Conservation (phyloP, 35 echinoderm and acorn worm genomes). For the Heliocidaris erythrogramma region DNA sequence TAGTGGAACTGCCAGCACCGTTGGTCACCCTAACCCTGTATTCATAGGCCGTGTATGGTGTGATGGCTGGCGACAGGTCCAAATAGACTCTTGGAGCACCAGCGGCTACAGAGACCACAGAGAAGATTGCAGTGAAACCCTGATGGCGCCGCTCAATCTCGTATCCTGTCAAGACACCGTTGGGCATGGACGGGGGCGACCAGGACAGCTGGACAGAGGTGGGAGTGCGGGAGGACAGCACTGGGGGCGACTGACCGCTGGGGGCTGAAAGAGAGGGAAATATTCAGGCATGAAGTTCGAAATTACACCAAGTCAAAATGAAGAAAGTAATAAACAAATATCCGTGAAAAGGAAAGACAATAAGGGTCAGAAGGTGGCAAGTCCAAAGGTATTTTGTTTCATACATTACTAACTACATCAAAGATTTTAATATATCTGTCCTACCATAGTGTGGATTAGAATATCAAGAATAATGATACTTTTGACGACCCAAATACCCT, state of each 20-base stretch:
- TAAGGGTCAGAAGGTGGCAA: no score
- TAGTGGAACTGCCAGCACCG: constrained; percentile 60
- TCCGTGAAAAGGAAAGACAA: no score
- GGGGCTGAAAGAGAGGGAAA: constrained; percentile 63
- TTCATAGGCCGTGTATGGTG: constrained; percentile 83
- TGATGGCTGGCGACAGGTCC: constrained; percentile 80
- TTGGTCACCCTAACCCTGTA: constrained; percentile 82
- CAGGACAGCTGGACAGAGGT: constrained; percentile 91
- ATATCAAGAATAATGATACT: no score
- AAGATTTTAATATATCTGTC: no score
- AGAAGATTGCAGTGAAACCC: constrained; percentile 67
- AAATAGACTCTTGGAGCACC: constrained; percentile 53
- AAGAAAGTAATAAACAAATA: no score
- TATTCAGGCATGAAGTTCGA: background rate
- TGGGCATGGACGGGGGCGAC: constrained; percentile 71
- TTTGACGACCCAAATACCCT: no score
- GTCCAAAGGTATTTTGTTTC: no score
- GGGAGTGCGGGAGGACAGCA: constrained; percentile 75
- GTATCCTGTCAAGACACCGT: constrained; percentile 81
- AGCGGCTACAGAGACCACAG: constrained; percentile 62
- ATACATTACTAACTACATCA: no score
- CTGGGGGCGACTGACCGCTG: constrained; percentile 71
- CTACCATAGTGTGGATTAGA: no score
- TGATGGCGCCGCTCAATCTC: constrained; percentile 76
- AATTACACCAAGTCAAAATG: background rate